Evolutionary conservation across 1,140 invertebrate genomes (phyloP), one percentile per base, ranked within the genome.

Genomic region (Drosophila nigromelanica): DNA sequence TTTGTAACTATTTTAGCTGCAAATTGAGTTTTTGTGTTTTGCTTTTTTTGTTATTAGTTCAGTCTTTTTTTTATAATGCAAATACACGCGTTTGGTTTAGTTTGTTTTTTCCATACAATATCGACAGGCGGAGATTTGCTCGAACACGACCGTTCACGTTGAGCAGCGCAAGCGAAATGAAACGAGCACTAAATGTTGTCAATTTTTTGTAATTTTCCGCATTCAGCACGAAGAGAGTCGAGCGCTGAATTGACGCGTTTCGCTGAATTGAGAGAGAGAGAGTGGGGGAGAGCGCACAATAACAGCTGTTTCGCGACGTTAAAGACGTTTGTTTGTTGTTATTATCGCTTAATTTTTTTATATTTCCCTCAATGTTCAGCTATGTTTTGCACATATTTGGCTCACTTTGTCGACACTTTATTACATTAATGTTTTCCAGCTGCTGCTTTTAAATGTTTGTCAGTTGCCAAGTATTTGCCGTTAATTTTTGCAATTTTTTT

Each of bases 131-230:
- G 63, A 56, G 45, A 64, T 54, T 76, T 43, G 64, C 67, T 62
- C 73, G 18, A 52, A 66, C 67, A 79, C 76, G 79, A 83, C 82
- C 76, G 77, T 75, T 73, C 69, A 66, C 79, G 72, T 51, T 69
- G 79, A 80, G 68, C 79, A 86, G 74, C 77, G 63, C 73, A 76
- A 81, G 78, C 66, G 76, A 69, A 74, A 62, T 82, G 71, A 78
- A 66, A 62, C 63, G 45, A 45, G 39, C 52, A 40, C n/a, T 43
- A 15, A 43, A 35, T 56, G 54, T 66, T 72, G 39, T 63, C 14
- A 30, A 43, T 45, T 58, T 33, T 67, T 59, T 56, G 12, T 33
- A 43, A 39, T 42, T 50, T 51, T 56, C 8, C 12, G 45, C 11
- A 52, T 66, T 72, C 69, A 72, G 62, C 69, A 15, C 42, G 4